Conservation (phyloP, 2,113 vertebrate species). For the Microtus oregoni region DNA sequence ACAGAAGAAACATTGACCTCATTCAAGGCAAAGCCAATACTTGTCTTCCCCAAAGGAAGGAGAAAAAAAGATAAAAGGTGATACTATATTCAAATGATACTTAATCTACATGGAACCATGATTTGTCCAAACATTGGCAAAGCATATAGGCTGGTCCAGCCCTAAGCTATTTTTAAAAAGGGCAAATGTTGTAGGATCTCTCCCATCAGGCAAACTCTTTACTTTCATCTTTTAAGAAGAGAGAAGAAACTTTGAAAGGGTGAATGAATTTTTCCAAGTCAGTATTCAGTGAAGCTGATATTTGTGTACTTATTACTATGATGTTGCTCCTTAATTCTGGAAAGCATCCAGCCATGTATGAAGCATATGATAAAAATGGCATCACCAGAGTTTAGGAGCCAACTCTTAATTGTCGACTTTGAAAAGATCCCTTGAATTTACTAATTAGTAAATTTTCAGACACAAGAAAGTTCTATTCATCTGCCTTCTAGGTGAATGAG, state of each 20-base stretch:
- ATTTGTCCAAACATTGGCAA: not conserved
- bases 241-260: not conserved
- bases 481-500: not conserved
- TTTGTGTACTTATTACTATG: too few species aligned
- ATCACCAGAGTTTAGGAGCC: not conserved
- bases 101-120: not conserved
- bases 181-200: too few species aligned
- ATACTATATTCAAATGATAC: not conserved
- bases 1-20: not conserved
- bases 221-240: not conserved
- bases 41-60: not conserved
- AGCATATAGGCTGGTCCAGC: rapidly evolving
- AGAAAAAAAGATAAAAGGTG: not conserved
- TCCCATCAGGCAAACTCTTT: not conserved
- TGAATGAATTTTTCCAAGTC: not conserved
- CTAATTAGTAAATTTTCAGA: not conserved
- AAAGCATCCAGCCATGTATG: not conserved
- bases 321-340: not conserved
- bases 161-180: not conserved
- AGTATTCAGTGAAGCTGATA: not conserved
- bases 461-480: not conserved
- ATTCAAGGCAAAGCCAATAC: not conserved
- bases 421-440: not conserved
- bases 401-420: not conserved
- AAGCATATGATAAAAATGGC: not conserved